Evolutionary conservation across 2,113 vertebrate genomes (phyloP), one percentile per base, ranked within the genome.

Genomic region (Hippocampus barbouri): DNA sequence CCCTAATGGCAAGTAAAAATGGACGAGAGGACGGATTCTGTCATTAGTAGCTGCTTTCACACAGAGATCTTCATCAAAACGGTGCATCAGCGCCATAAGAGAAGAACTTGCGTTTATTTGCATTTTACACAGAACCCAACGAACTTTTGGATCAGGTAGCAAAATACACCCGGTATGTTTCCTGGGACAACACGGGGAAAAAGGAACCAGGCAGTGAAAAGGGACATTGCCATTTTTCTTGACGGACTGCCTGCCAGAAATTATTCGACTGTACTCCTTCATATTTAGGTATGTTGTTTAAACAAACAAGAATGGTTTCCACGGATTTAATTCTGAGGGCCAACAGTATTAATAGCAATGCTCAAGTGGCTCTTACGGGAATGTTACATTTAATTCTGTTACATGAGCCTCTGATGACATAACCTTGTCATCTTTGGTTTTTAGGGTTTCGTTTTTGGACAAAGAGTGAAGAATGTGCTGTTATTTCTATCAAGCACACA

Each of bases 401-500:
- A 27, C 2, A 49, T 59, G 23, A 20, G 49, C 38, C 9, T 61
- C 53, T 61, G 53, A 23, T 66, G 57, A n/a, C 61, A 45, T 65
- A 38, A 68, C 64, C 6, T 65, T 47, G n/a, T 71, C n/a, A 70
- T 63, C n/a, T 30, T 64, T 47, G 38, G 25, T 67, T 59, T 70
- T 43, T 45, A 41, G 38, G 63, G 60, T 70, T 47, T 49, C 69
- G 66, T 47, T 56, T 30, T 56, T 21, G 38, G 16, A 30, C 51
- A 54, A 11, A 66, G 51, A 45, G 25, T 54, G 47, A 65, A 14
- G 25, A 49, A 40, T 45, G 20, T 51, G 45, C 59, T 68, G 40
- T 47, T 41, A 40, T 53, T 7, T 72, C 40, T 34, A 74, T 38
- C 56, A 61, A 43, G n/a, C 68, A 66, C 30, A 74, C 64, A 70